Evolutionary conservation across 2,113 vertebrate genomes (phyloP), one percentile per base, ranked within the genome.

Genomic region (Rhegmatorhina hoffmannsi): DNA sequence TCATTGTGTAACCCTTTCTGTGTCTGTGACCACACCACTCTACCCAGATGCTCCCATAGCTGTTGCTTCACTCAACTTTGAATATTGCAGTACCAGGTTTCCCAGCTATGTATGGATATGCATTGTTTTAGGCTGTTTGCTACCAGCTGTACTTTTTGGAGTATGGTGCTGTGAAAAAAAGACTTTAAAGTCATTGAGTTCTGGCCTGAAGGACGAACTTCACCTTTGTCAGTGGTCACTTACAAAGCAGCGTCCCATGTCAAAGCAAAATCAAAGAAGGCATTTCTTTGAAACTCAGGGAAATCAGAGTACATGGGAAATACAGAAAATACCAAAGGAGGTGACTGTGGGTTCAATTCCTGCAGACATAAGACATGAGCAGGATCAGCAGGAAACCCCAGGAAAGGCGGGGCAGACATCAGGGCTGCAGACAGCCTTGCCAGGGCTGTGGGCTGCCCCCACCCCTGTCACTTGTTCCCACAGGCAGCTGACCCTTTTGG

Each of bases 11-110:
- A 23, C 3, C 50, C 34, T 6, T 6, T 76, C 29, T 13, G 0
- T 26, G 23, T 2, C 17, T 0, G 0, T 49, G 56, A n/a, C 28
- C 1, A 0, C 11, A 53, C 3, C 10, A 8, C 16, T 52, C 26
- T 31, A 33, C 11, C 29, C n/a, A 58, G 29, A 31, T 1, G 3
- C 19, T 77, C 46, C 6, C 12, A 12, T 20, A 69, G 19, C 3
- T 60, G 36, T 36, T 62, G 7, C 28, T 68, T 68, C 55, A 31
- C 26, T 50, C 34, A 12, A 2, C 17, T 89, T 34, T 20, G n/a
- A 56, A 53, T 29, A 24, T 20, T 31, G 29, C 40, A 49, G 5
- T 40, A 56, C 4, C 17, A 64, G 44, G 13, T 55, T 91, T 81
- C 34, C 16, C 36, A 64, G 21, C 7, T 68, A 7, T 1, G 0